Evolutionary conservation across 1,140 invertebrate species (phyloP).

Genomic region (Drosophila simulans): DNA sequence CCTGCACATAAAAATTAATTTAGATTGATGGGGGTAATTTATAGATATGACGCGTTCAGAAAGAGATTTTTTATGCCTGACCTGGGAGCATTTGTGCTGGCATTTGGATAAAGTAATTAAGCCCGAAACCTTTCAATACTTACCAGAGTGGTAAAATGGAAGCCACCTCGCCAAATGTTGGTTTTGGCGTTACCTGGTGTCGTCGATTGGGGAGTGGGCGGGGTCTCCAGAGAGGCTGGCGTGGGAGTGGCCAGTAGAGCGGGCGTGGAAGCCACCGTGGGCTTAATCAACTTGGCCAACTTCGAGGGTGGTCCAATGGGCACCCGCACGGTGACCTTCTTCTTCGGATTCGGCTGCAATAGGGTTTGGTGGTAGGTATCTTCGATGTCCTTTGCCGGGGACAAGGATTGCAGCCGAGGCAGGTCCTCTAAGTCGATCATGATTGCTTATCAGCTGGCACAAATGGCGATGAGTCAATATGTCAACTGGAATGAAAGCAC

Average conservation of each 20-base stretch:
- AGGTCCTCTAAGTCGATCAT: slow-evolving; percentile 81
- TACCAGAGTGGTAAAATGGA: slow-evolving; percentile 38
- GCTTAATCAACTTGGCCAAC: slow-evolving; percentile 53
- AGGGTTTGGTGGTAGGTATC: slow-evolving; percentile 29
- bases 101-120: slow-evolving; percentile 1
- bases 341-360: slow-evolving; percentile 36
- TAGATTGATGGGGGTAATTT: slow-evolving; percentile 27
- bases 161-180: slow-evolving; percentile 18
- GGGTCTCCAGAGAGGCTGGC: slow-evolving; percentile 38
- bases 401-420: slow-evolving; percentile 77
- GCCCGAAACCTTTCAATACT: background rate
- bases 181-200: slow-evolving; percentile 2
- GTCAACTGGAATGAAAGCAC: slow-evolving; percentile 39
- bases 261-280: slow-evolving; percentile 56
- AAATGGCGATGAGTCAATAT: slow-evolving; percentile 21
- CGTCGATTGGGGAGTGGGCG: slow-evolving; percentile 24
- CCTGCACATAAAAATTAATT: slow-evolving; percentile 9
- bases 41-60: slow-evolving; percentile 5
- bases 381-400: slow-evolving; percentile 68
- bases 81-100: slow-evolving; percentile 14
- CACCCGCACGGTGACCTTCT: slow-evolving; percentile 28
- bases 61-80: background rate
- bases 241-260: slow-evolving; percentile 14
- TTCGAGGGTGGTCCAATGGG: slow-evolving; percentile 50
- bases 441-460: slow-evolving; percentile 18